Percentiles rank a stretch among this genome's conserved stretches.
Conservation (phyloP, 2,888 invertebrate species). For the Parnassius smintheus region DNA sequence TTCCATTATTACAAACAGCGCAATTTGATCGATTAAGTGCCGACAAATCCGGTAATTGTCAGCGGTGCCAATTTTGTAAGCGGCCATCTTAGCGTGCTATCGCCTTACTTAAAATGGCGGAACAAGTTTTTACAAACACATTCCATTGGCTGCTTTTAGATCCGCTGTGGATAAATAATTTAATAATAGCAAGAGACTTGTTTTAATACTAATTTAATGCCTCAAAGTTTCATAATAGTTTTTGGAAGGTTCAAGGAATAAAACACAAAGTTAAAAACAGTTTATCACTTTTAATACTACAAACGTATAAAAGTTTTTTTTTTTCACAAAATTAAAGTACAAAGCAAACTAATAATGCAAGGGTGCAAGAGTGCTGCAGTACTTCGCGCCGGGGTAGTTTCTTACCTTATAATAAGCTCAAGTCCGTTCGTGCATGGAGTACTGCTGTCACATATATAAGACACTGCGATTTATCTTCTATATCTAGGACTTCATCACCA, state of each 20-base stretch:
- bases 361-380: too few species aligned
- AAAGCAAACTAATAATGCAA: too few species aligned
- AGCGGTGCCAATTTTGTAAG: conserved; percentile 32
- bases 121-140: conserved; percentile 20
- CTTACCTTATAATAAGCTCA: too few species aligned
- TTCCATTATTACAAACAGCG: neutral
- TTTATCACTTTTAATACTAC: too few species aligned
- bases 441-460: too few species aligned
- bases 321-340: too few species aligned
- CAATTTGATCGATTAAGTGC: conserved; percentile 1
- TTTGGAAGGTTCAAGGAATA: neutral
- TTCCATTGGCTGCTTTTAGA: conserved; percentile 17
- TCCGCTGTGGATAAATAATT: conserved; percentile 19
- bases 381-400: too few species aligned
- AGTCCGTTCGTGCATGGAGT: too few species aligned
- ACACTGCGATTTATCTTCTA: too few species aligned
- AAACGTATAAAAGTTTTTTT: too few species aligned
- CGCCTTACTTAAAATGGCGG: conserved; percentile 22
- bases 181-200: conserved; percentile 15
- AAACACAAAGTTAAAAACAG: neutral
- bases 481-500: too few species aligned
- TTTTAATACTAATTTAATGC: conserved; percentile 15
- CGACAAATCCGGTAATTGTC: conserved; percentile 18
- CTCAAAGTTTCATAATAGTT: neutral
- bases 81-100: conserved; percentile 19